A percentile compares a stretch with the other conserved stretches of the same genome.
phyloP scores from a whole-genome alignment of 1,140 invertebrate genomes.

The Marisa cornuarietis region DNA sequence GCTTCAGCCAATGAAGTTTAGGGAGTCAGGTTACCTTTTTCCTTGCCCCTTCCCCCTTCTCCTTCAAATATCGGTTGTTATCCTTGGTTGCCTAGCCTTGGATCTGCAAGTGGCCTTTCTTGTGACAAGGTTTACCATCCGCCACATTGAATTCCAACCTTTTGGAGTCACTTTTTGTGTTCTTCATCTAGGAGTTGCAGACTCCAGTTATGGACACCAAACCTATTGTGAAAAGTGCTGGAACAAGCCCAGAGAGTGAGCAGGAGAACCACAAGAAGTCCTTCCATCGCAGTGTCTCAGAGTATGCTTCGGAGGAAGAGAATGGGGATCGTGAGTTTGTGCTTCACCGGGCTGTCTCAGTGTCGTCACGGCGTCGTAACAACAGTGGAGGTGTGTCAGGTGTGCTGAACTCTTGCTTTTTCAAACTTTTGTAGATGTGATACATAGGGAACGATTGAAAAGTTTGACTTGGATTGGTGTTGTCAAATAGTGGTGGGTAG shows the following conservation, averaged over 20 bases:
- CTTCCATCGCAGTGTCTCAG: conserved; percentile 77
- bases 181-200: conserved; percentile 9
- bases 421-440: too few relatives aligned
- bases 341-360: conserved; percentile 38
- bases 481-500: too few relatives aligned
- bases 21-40: too few relatives aligned
- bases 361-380: conserved; percentile 73
- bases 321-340: conserved; percentile 39
- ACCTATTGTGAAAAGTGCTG: conserved; percentile 55
- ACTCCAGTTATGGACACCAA: conserved; percentile 34
- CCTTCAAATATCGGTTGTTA: too few relatives aligned
- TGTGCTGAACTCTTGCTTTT: conserved; percentile 45
- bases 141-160: not conserved
- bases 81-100: too few relatives aligned
- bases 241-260: conserved; percentile 60
- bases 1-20: too few relatives aligned
- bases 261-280: conserved; percentile 69
- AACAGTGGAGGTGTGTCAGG: conserved; percentile 77
- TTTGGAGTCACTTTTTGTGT: not conserved
- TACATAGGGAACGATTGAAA: too few relatives aligned
- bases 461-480: too few relatives aligned
- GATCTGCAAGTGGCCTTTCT: too few relatives aligned
- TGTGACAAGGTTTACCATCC: not conserved
- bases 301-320: conserved; percentile 56
- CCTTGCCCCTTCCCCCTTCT: too few relatives aligned